Evolutionary conservation across 2,797 vertebrate species (phyloP).

Genomic region (Myiotriccus ornatus): DNA sequence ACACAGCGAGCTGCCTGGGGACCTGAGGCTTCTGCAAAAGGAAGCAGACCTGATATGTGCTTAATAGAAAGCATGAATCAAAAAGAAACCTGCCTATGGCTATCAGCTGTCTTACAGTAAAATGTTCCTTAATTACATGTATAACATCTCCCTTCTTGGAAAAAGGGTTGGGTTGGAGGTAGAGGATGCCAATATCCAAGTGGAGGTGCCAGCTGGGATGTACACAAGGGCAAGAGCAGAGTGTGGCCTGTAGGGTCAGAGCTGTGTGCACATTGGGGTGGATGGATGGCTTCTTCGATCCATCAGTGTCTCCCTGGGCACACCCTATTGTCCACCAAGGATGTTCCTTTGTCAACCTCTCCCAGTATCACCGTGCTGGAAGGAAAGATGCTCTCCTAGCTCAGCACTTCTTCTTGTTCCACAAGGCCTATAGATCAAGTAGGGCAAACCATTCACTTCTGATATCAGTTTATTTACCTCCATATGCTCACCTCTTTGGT

Average conservation of each 20-base stretch:
- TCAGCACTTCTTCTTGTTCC: neutral
- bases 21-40: neutral
- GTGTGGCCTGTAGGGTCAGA: accelerated
- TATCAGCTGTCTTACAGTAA: neutral
- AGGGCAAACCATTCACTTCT: neutral
- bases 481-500: neutral
- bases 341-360: neutral
- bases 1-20: neutral
- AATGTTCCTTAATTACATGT: neutral
- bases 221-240: neutral
- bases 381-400: neutral
- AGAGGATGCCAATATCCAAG: neutral
- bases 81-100: neutral
- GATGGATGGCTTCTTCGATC: neutral
- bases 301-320: neutral
- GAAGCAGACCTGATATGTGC: neutral
- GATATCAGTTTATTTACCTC: neutral
- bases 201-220: neutral
- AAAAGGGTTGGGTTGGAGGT: neutral
- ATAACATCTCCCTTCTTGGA: neutral
- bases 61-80: neutral
- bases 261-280: neutral
- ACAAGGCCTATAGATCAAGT: neutral
- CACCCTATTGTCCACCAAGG: neutral
- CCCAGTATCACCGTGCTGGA: accelerated